phyloP scores from a whole-genome alignment of 2,888 invertebrate species.

The Glyphotaelius pellucidus region DNA sequence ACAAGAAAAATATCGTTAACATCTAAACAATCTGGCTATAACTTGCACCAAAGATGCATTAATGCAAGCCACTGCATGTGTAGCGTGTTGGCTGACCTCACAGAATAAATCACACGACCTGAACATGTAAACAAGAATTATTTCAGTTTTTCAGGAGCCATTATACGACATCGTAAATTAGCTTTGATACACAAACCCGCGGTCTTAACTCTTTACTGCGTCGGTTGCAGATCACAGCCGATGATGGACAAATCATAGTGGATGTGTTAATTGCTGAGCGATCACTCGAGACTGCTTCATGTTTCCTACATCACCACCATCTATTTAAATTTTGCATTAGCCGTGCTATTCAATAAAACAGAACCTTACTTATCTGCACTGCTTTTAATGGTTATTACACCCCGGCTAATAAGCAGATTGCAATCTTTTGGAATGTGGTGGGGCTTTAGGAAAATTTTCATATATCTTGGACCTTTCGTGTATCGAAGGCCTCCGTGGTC shows the following conservation, averaged over 20 bases:
- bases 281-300: background rate
- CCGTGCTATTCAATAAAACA: too few relatives aligned
- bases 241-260: background rate
- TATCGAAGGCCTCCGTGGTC: too few relatives aligned
- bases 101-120: background rate
- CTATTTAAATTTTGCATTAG: too few relatives aligned
- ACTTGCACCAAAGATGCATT: background rate
- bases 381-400: too few relatives aligned
- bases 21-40: background rate
- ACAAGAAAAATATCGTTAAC: background rate
- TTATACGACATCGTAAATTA: background rate
- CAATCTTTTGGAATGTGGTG: too few relatives aligned
- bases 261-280: background rate
- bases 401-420: too few relatives aligned
- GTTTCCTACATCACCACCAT: background rate
- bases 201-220: background rate
- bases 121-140: background rate
- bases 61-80: background rate
- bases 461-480: too few relatives aligned
- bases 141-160: conserved; percentile 2
- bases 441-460: too few relatives aligned
- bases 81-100: background rate
- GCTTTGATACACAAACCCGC: background rate
- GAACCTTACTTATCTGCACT: too few relatives aligned
- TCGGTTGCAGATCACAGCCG: background rate